Evolutionary conservation across 2,113 vertebrate genomes (phyloP).

Genomic region (Nematolebias whitei): DNA sequence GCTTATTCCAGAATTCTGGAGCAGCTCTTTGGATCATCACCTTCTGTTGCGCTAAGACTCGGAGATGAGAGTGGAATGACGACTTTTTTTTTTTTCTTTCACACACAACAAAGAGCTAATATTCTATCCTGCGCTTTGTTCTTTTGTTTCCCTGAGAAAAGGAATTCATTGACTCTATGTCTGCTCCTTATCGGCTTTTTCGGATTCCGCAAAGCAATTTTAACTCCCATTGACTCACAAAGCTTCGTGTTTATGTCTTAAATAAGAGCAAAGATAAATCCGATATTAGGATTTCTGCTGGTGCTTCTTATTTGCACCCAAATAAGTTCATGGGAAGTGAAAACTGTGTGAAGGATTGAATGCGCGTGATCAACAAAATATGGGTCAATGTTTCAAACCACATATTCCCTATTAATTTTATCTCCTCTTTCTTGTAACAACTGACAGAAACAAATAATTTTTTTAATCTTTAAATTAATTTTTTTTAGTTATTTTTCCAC

Average conservation of each 20-base stretch:
- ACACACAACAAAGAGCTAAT: constrained; percentile 44
- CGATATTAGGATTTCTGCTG: constrained; percentile 8
- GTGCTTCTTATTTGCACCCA: neutral
- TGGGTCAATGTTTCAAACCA: constrained; percentile 26
- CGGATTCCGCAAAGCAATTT: constrained; percentile 40
- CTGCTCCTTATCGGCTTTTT: constrained; percentile 33
- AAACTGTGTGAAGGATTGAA: neutral
- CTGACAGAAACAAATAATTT: too few species aligned
- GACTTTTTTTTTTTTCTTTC: constrained; percentile 12
- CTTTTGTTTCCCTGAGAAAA: constrained; percentile 47
- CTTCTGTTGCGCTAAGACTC: constrained; percentile 51
- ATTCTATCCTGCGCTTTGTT: constrained; percentile 54
- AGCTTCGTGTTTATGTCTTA: constrained; percentile 32
- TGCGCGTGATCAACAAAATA: neutral
- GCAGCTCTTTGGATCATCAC: constrained; percentile 62
- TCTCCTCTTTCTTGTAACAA: neutral
- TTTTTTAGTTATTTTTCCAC: too few species aligned
- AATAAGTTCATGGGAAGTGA: neutral
- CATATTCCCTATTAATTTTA: constrained; percentile 19
- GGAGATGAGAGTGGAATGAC: constrained; percentile 47
- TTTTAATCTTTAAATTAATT: too few species aligned
- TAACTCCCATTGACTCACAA: constrained; percentile 50
- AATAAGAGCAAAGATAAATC: constrained; percentile 9
- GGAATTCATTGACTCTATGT: constrained; percentile 20
- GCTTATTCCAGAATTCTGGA: constrained; percentile 67